phyloP scores from a whole-genome alignment of 2,113 vertebrate genomes.

The Trogon melanurus region DNA sequence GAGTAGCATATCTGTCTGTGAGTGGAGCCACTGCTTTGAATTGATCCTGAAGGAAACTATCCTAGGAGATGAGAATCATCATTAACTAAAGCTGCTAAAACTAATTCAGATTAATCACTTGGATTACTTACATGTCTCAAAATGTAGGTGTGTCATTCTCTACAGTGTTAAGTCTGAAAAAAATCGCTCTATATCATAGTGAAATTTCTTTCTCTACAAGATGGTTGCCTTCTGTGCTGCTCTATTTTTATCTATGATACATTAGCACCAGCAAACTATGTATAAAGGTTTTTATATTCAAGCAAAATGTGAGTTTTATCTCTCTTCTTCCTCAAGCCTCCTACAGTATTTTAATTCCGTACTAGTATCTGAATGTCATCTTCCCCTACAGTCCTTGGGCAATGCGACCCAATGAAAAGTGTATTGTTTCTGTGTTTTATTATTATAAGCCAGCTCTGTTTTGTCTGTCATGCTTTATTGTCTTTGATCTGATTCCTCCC shows the following conservation, averaged over 20 bases:
- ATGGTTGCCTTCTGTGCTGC: neutral
- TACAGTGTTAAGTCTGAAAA: neutral
- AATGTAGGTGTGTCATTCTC: neutral
- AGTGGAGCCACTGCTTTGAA: neutral
- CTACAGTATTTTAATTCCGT: slow-evolving; percentile 1
- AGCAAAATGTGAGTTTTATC: neutral
- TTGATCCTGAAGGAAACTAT: neutral
- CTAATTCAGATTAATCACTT: neutral
- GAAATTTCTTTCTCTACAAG: neutral
- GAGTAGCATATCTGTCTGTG: neutral
- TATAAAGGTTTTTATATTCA: neutral
- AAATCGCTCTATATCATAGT: neutral
- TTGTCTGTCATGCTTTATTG: slow-evolving; percentile 13
- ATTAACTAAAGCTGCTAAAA: neutral
- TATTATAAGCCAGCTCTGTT: neutral
- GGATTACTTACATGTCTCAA: neutral
- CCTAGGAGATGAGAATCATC: neutral
- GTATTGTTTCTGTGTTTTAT: slow-evolving; percentile 14
- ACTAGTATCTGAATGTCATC: neutral
- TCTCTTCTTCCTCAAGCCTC: neutral
- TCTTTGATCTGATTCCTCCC: slow-evolving; percentile 11
- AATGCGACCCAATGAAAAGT: neutral
- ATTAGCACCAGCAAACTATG: neutral
- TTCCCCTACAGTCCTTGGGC: neutral
- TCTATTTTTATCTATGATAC: neutral